phyloP scores from a whole-genome alignment of 1,140 invertebrate genomes.

The Pararge aegeria region DNA sequence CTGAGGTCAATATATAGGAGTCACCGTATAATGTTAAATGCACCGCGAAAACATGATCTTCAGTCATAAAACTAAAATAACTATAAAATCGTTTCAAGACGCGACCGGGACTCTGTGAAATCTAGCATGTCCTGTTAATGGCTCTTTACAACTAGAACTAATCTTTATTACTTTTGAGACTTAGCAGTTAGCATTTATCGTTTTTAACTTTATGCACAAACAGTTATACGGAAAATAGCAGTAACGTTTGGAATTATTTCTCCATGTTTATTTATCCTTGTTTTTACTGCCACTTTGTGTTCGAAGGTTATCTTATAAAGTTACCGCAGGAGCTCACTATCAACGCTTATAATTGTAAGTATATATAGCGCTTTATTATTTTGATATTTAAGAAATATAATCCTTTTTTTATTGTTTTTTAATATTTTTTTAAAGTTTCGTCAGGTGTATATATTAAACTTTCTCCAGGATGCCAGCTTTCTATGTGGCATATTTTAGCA shows the following conservation, averaged over 20 bases:
- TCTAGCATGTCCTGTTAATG: constrained; percentile 12
- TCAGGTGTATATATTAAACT: too few species aligned
- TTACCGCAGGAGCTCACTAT: too few species aligned
- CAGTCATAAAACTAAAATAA: not conserved
- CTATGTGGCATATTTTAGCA: too few species aligned
- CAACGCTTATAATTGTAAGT: too few species aligned
- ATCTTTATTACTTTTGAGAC: constrained; percentile 10
- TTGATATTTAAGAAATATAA: too few species aligned
- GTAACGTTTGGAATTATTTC: not conserved
- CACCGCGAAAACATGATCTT: not conserved
- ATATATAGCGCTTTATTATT: too few species aligned
- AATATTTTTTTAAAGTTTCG: too few species aligned
- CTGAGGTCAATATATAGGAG: not conserved
- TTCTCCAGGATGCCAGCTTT: too few species aligned
- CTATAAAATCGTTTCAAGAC: constrained; percentile 1
- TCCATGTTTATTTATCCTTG: not conserved
- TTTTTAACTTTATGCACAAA: not conserved
- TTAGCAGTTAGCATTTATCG: constrained; percentile 4
- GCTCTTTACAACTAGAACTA: constrained; percentile 11
- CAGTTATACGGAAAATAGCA: not conserved
- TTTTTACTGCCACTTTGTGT: too few species aligned
- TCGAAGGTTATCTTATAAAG: too few species aligned
- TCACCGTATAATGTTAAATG: not conserved
- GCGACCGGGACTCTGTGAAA: not conserved
- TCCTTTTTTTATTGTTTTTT: too few species aligned